Evolutionary conservation across 2,113 vertebrate genomes (phyloP).

Genomic region (Harpagus bidentatus): DNA sequence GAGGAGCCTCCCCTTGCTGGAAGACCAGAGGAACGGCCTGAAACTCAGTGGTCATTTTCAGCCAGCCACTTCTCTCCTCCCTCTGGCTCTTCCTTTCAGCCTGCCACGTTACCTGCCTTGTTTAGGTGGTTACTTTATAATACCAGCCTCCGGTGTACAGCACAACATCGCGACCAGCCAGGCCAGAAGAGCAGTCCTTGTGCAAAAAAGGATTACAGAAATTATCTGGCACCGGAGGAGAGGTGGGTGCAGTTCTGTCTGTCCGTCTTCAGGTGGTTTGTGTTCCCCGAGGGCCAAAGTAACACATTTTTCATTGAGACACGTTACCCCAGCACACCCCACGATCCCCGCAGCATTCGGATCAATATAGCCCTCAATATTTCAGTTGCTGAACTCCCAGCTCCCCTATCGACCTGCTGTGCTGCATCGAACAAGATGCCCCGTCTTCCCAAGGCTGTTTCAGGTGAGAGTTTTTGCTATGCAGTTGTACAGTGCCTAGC

Average conservation of each 20-base stretch:
- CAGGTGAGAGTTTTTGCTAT: not conserved
- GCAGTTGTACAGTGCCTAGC: not conserved
- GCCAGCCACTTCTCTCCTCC: not conserved
- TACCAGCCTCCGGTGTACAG: accelerated
- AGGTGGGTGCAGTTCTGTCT: not conserved
- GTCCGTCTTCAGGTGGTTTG: not conserved
- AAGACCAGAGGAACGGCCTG: not conserved
- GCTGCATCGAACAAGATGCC: accelerated
- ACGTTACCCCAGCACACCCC: accelerated
- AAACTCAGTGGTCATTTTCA: not conserved
- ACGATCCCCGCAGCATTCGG: not conserved
- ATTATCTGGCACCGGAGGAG: accelerated
- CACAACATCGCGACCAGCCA: accelerated
- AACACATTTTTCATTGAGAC: not conserved
- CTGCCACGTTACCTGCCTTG: not conserved
- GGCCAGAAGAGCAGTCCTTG: not conserved
- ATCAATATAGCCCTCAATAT: not conserved
- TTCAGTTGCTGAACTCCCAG: not conserved
- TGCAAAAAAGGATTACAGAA: not conserved
- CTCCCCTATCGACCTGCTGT: not conserved
- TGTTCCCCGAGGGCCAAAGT: not conserved
- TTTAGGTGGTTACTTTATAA: accelerated
- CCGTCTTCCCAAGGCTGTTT: not conserved
- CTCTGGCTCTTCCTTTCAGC: not conserved
- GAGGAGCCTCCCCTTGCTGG: not conserved